Conservation (phyloP, 2,797 vertebrate species). For the Rhinoraja longicauda region DNA sequence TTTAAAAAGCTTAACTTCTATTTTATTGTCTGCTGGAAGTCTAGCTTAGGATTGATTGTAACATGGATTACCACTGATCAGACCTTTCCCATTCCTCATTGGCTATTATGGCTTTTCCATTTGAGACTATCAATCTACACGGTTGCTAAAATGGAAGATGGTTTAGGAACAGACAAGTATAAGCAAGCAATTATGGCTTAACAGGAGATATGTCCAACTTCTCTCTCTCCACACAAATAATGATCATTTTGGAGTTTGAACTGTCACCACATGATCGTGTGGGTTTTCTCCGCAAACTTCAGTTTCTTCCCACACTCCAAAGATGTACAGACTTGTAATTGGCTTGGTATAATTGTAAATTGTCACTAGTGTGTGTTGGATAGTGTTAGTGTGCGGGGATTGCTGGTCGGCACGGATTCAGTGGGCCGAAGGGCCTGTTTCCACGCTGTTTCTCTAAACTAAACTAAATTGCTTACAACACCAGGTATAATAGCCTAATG, state of each 20-base stretch:
- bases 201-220: not conserved
- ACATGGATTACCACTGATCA: not conserved
- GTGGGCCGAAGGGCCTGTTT: not conserved
- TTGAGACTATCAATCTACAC: not conserved
- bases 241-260: no score
- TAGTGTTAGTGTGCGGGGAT: no score
- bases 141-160: not conserved
- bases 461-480: no score
- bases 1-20: not conserved
- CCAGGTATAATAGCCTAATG: no score
- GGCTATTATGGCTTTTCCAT: not conserved
- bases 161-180: not conserved
- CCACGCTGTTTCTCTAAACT: not conserved
- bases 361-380: no score
- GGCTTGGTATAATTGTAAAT: no score
- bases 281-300: no score
- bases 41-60: not conserved
- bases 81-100: not conserved
- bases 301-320: no score
- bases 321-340: no score
- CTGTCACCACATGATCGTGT: no score
- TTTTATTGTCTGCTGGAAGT: not conserved
- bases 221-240: no score
- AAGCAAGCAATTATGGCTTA: not conserved
- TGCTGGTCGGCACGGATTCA: no score